A percentile compares a stretch with the other conserved stretches of the same genome.
Evolutionary conservation across 2,113 vertebrate genomes (phyloP).

Genomic region (Euleptes europaea): DNA sequence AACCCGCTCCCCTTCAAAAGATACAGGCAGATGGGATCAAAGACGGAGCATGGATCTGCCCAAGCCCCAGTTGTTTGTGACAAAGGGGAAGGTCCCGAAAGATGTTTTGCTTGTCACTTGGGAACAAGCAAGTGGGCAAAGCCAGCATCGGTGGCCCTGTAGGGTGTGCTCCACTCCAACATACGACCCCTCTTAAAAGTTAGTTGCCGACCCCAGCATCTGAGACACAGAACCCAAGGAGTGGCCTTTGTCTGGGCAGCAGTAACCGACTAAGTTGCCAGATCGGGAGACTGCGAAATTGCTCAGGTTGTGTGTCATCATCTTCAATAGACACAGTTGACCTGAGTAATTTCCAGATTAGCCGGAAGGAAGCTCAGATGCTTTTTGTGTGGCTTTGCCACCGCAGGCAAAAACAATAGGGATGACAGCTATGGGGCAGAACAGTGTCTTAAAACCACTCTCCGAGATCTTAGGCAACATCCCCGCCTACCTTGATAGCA

Average conservation of each 20-base stretch:
- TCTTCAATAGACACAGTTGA: background rate
- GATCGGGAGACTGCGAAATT: background rate
- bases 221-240: background rate
- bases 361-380: background rate
- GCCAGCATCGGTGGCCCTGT: no score
- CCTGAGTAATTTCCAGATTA: background rate
- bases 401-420: no score
- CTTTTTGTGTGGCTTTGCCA: background rate
- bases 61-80: no score
- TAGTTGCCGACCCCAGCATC: background rate
- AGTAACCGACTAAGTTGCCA: background rate
- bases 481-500: background rate
- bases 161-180: background rate
- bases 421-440: background rate
- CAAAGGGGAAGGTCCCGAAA: no score
- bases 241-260: background rate
- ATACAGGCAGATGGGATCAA: no score
- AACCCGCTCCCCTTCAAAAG: no score
- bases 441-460: background rate
- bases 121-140: no score
- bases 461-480: background rate
- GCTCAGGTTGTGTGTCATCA: background rate
- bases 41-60: no score
- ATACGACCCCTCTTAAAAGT: background rate
- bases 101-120: no score